Evolutionary conservation across 2,797 vertebrate species (phyloP).

Genomic region (Petrocephalus schoutedeni): DNA sequence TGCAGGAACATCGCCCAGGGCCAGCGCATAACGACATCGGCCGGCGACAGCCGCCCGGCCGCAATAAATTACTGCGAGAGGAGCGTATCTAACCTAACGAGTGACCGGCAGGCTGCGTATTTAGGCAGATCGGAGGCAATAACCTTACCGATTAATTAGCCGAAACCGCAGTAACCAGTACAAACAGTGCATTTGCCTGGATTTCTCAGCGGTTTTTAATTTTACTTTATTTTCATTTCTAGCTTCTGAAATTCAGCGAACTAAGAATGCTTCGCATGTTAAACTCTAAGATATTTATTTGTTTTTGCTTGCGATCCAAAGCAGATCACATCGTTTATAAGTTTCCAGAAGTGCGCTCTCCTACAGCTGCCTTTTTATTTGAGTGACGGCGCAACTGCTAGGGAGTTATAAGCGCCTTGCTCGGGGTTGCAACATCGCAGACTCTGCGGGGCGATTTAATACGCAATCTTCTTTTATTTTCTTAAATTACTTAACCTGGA

Average conservation of each 20-base stretch:
- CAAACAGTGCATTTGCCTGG: neutral
- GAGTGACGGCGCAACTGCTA: neutral
- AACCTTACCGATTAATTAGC: neutral
- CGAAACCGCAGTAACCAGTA: neutral
- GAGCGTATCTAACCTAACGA: conserved; percentile 32
- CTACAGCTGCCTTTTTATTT: neutral
- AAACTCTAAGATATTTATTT: neutral
- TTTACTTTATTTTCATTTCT: neutral
- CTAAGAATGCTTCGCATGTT: neutral
- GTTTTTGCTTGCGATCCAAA: neutral
- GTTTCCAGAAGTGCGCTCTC: neutral
- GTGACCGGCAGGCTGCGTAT: conserved; percentile 26
- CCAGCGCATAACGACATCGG: conserved; percentile 51
- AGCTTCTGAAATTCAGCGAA: neutral
- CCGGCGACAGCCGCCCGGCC: conserved; percentile 42
- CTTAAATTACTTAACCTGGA: neutral
- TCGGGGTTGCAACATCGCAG: neutral
- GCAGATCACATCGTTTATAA: neutral
- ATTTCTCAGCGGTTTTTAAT: neutral
- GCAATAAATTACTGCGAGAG: conserved; percentile 54
- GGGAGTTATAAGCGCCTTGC: neutral
- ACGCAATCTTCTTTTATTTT: neutral
- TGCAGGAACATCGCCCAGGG: conserved; percentile 45
- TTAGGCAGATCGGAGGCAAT: conserved; percentile 24
- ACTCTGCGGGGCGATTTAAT: neutral